Evolutionary conservation across 2,797 vertebrate genomes (phyloP).

Genomic region (Sus cebifrons): DNA sequence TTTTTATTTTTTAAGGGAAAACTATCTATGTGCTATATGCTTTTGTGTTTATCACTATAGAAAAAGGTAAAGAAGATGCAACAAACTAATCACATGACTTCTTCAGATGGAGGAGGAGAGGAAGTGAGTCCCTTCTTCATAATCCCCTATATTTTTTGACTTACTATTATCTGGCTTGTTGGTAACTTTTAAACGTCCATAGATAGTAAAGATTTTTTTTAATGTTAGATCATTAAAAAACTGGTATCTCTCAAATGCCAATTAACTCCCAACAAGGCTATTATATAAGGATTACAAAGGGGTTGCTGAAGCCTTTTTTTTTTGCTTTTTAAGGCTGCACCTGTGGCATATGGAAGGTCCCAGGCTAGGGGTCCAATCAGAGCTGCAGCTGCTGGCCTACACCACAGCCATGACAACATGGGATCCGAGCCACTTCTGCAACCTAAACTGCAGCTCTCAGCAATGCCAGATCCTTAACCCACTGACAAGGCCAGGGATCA

Average conservation of each 20-base stretch:
- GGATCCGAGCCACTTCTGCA: too few relatives aligned
- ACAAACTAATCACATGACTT: not conserved
- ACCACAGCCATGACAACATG: too few relatives aligned
- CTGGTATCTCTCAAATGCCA: not conserved
- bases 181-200: not conserved
- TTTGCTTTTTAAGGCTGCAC: too few relatives aligned
- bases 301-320: not conserved
- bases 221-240: not conserved
- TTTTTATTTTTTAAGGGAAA: conserved; percentile 57
- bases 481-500: too few relatives aligned
- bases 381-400: too few relatives aligned
- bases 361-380: too few relatives aligned
- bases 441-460: too few relatives aligned
- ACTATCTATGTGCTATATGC: not conserved
- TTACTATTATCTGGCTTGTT: not conserved
- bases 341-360: too few relatives aligned
- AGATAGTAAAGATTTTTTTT: not conserved
- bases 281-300: conserved; percentile 6
- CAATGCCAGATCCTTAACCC: too few relatives aligned
- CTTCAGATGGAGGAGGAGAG: not conserved
- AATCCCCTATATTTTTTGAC: not conserved
- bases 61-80: not conserved
- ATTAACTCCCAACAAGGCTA: conserved; percentile 16
- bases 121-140: not conserved
- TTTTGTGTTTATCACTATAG: not conserved